Conservation (phyloP, 1,140 invertebrate genomes). For the Procambarus clarkii region DNA sequence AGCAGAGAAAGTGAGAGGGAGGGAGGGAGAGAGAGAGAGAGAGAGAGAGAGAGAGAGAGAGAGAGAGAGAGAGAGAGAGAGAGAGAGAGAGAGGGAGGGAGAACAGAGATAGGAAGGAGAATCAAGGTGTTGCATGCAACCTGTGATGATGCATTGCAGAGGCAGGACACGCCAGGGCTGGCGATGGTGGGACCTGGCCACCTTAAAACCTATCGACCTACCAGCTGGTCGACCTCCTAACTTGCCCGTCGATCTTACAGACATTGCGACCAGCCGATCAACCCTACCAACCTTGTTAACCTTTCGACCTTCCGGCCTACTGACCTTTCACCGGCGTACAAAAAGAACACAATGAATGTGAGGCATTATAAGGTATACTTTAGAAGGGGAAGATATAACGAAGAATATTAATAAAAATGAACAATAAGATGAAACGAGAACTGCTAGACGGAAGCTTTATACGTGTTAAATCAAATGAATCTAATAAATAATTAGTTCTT, state of each 20-base stretch:
- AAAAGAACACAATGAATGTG: no score
- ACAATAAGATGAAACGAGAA: no score
- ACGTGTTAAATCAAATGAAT: no score
- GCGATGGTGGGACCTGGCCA: not conserved
- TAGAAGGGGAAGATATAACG: no score
- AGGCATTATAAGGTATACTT: no score
- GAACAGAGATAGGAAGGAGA: not conserved
- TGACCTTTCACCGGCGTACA: no score
- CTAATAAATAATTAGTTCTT: no score
- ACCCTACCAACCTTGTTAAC: no score
- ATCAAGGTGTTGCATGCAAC: not conserved
- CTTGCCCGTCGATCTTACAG: not conserved
- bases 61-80: not conserved
- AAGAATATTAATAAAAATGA: no score
- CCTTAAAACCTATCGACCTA: not conserved
- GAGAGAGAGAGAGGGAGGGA: not conserved
- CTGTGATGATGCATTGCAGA: not conserved
- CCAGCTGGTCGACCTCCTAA: not conserved
- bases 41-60: constrained; percentile 15
- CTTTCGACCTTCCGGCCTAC: no score
- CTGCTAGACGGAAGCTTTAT: no score
- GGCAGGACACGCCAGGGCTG: not conserved
- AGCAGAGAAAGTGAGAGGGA: not conserved
- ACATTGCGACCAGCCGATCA: not conserved
- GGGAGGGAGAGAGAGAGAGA: constrained; percentile 23